phyloP scores from a whole-genome alignment of 1,140 invertebrate species.

The Radopholus similis region DNA sequence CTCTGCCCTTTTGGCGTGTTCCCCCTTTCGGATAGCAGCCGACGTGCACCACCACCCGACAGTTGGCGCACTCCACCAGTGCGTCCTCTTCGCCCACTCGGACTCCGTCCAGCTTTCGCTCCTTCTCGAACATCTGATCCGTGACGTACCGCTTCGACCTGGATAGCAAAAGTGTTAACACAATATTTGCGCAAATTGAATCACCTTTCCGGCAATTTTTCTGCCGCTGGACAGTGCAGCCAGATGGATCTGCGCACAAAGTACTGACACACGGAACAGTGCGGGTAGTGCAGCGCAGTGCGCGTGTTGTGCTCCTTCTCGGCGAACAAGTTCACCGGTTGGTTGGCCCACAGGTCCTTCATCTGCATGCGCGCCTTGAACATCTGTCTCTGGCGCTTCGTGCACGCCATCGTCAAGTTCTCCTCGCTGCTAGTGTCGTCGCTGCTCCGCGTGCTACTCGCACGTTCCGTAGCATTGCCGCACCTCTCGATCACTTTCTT shows the following conservation, averaged over 20 bases:
- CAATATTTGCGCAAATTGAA: not conserved
- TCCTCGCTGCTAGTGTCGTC: conserved; percentile 2
- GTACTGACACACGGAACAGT: conserved; percentile 33
- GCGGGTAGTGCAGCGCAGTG: conserved; percentile 13
- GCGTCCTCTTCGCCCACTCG: conserved; percentile 12
- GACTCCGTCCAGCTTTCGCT: not conserved
- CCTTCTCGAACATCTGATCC: conserved; percentile 30
- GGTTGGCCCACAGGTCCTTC: conserved; percentile 28
- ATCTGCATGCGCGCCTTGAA: conserved; percentile 19
- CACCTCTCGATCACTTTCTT: not conserved
- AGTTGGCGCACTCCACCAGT: conserved; percentile 27
- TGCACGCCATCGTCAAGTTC: conserved; percentile 3
- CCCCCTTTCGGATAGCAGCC: conserved; percentile 17
- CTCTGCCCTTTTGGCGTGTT: not conserved
- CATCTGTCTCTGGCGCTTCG: conserved; percentile 20
- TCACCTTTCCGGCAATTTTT: conserved; percentile 9
- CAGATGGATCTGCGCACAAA: conserved; percentile 15
- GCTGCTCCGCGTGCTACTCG: not conserved
- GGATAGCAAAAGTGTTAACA: not conserved
- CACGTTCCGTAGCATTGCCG: not conserved
- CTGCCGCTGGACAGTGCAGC: not conserved
- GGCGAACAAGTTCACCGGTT: conserved; percentile 30
- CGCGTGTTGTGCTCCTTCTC: conserved; percentile 20
- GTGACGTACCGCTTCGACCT: conserved; percentile 28
- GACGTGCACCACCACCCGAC: conserved; percentile 25